Conservation (phyloP, 2,113 vertebrate genomes). For the Perccottus glenii region DNA sequence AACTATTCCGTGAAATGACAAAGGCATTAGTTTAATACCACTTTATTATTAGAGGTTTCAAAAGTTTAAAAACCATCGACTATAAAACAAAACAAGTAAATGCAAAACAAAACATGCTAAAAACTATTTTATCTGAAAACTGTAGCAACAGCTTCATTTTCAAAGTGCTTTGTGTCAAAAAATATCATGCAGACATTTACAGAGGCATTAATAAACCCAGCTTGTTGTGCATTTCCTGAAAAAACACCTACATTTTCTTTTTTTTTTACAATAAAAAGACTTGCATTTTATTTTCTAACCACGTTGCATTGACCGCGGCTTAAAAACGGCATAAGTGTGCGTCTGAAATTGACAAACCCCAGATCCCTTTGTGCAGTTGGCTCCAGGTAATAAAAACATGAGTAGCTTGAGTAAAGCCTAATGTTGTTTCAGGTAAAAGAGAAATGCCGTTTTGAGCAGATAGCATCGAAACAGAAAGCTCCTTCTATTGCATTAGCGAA, state of each 20-base stretch:
- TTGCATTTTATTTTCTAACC: background rate
- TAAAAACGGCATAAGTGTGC: conserved; percentile 17
- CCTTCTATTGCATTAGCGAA: conserved; percentile 67
- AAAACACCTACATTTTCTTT: background rate
- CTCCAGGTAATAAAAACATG: conserved; percentile 55
- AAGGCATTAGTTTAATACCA: background rate
- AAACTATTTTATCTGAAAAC: background rate
- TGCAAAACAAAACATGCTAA: background rate
- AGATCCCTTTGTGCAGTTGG: conserved; percentile 5
- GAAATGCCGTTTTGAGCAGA: conserved; percentile 65
- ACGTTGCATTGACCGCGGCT: conserved; percentile 3
- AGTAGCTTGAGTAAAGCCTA: conserved; percentile 68
- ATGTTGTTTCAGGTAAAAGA: conserved; percentile 71
- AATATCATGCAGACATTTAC: background rate
- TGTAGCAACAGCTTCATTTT: background rate
- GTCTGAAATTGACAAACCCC: background rate
- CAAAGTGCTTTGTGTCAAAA: conserved; percentile 2
- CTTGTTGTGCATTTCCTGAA: background rate
- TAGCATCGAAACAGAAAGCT: conserved; percentile 66
- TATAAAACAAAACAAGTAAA: background rate
- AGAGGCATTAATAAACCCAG: background rate
- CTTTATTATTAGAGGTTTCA: background rate
- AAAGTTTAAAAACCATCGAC: conserved; percentile 1
- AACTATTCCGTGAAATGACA: background rate
- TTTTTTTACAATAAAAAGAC: background rate